Conservation (phyloP, 1,140 invertebrate species). For the Trichoplusia ni region DNA sequence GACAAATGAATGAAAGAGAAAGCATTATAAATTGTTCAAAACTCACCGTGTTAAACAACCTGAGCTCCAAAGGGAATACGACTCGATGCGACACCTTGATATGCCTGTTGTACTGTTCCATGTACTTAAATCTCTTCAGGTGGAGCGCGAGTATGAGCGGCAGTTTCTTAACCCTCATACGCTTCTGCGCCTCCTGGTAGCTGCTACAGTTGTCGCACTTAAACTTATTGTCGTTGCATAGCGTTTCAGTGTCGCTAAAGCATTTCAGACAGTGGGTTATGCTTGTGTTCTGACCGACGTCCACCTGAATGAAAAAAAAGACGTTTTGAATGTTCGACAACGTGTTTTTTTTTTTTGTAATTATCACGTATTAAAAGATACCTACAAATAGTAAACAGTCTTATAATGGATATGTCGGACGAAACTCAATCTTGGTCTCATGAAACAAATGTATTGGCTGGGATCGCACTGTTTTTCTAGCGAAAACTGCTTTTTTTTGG, state of each 20-base stretch:
- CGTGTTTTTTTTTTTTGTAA: not conserved
- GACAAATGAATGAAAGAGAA: not conserved
- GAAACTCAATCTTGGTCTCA: too few relatives aligned
- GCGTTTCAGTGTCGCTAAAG: conserved; percentile 98
- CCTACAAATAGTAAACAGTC: too few relatives aligned
- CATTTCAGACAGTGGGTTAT: conserved; percentile 99
- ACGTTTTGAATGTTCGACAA: not conserved
- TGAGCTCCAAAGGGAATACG: conserved; percentile 98
- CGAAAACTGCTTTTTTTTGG: too few relatives aligned
- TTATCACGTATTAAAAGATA: not conserved
- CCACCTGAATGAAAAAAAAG: conserved; percentile 87
- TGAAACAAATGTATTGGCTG: too few relatives aligned
- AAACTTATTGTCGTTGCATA: conserved; percentile 99
- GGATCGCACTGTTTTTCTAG: too few relatives aligned
- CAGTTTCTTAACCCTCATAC: conserved; percentile 99
- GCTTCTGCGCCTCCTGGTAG: conserved; percentile 98
- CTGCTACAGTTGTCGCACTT: conserved; percentile 99
- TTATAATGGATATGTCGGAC: too few relatives aligned
- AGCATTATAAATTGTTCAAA: not conserved
- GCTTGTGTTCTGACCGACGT: conserved; percentile 99
- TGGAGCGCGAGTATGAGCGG: conserved; percentile 99
- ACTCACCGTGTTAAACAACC: conserved; percentile 98
- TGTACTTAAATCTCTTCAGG: conserved; percentile 99
- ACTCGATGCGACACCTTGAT: conserved; percentile 99
- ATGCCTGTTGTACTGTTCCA: conserved; percentile 98